Evolutionary conservation across 2,888 invertebrate genomes (phyloP), one percentile per base, ranked within the genome.

Genomic region (Microctonus brassicae): DNA sequence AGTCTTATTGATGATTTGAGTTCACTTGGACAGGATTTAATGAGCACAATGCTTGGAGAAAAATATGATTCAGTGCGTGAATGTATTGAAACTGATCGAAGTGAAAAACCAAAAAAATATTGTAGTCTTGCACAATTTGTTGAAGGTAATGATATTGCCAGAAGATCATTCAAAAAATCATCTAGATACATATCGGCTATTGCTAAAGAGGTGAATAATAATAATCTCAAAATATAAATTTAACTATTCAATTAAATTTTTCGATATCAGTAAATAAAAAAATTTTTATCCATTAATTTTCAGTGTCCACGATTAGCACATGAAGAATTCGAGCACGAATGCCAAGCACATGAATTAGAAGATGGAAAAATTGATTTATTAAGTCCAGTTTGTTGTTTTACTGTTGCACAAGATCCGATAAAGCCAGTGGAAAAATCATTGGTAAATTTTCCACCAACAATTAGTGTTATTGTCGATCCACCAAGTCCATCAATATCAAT

Each of bases 101-200:
- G 87, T 24, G 89, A 89, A 58, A 87, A 91, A 78, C 91, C 92
- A 68, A 90, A 91, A 58, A 93, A 92, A 76, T 94, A 92, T 82
- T 94, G 94, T 85, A 94, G 94, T 81, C 88, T 95, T 80, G 95
- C 95, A 0, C 93, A 94, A 78, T 95, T 95, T 81, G 94, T 93
- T 73, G 95, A 95, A 88, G 95, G 94, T 22, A 95, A 91, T 85
- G 95, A 95, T 84, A 95, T 95, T 73, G 94, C 93, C 0, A 90
- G 94, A 60, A 91, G 92, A 83, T 95, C 95, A 2, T 94, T 95
- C 83, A 93, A 92, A 80, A 89, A 89, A 64, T 77, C 80, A 3
- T 64, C 76, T 1, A 76, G 69, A 65, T 78, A 78, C 61, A 62
- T 74, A 47, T 65, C 78, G 53, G 71, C 72, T 69, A 74, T 67